These are phyloP conservation scores for Platycheirus rosarum DNA, from an alignment of 2,888 invertebrate genomes.

Conservation along the genomic window DNA sequence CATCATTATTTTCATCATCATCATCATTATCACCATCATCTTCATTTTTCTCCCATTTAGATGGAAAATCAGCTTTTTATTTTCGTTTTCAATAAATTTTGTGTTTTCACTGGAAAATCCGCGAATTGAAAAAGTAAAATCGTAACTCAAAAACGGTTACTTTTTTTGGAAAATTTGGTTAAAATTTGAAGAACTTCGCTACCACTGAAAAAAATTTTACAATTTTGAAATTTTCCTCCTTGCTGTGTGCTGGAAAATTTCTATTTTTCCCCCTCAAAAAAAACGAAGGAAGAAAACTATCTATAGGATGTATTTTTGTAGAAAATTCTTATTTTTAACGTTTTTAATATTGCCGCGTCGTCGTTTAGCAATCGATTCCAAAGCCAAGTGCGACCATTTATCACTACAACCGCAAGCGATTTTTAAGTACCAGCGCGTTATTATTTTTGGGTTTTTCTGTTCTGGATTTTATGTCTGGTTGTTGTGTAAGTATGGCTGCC, in stretches of 20 bases:
- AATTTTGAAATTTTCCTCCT: not conserved
- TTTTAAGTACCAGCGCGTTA: constrained; percentile 60
- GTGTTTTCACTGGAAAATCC: constrained; percentile 52
- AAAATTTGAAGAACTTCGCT: not conserved
- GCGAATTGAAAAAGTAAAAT: constrained; percentile 20
- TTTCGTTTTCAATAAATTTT: constrained; percentile 16
- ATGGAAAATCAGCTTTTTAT: too few relatives aligned
- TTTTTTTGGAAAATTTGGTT: constrained; percentile 16
- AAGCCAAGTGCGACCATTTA: constrained; percentile 73
- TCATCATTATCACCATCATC: constrained; percentile 43
- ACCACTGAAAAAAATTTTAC: too few relatives aligned
- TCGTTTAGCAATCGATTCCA: constrained; percentile 72
- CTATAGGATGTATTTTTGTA: constrained; percentile 22
- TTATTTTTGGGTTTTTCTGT: constrained; percentile 55
- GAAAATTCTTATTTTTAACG: constrained; percentile 52
- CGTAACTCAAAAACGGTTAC: constrained; percentile 21
- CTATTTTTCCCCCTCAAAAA: not conserved
- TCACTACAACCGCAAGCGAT: constrained; percentile 73
- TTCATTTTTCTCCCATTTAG: constrained; percentile 35
- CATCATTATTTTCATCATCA: constrained; percentile 38
- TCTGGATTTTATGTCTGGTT: constrained; percentile 59
- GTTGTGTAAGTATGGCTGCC: constrained; percentile 22
- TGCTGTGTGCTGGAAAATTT: not conserved
- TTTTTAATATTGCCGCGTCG: constrained; percentile 67
- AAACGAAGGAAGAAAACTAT: not conserved